phyloP scores from a whole-genome alignment of 2,113 vertebrate genomes.

The Sialia sialis region DNA sequence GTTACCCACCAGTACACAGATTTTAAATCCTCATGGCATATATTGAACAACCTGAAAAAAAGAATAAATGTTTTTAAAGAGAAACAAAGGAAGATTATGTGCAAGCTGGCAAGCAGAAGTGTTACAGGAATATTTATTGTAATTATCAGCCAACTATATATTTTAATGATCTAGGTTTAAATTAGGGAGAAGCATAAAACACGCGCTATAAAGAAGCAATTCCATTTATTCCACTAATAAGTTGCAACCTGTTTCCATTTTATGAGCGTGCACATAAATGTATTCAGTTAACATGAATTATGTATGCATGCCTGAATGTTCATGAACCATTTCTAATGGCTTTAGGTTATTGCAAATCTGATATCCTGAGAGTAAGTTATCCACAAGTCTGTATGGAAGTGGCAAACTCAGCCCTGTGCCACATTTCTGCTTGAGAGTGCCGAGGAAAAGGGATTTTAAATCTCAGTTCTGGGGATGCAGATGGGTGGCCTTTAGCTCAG shows the following conservation, averaged over 20 bases:
- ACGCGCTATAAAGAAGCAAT: neutral
- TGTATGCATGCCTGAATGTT: neutral
- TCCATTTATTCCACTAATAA: slow-evolving; percentile 32
- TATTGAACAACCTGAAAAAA: neutral
- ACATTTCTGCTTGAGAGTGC: neutral
- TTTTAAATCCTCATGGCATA: neutral
- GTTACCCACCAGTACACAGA: neutral
- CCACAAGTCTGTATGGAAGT: neutral
- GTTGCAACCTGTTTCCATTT: slow-evolving; percentile 23
- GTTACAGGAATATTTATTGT: neutral
- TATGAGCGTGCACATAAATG: neutral
- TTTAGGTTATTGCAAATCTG: slow-evolving; percentile 18
- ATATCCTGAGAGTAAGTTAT: neutral
- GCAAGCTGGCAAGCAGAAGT: neutral
- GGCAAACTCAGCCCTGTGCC: neutral
- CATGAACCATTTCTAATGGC: slow-evolving; percentile 9
- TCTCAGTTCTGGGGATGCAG: neutral
- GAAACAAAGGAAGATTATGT: neutral
- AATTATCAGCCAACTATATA: neutral
- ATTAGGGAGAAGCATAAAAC: neutral
- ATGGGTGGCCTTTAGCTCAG: neutral
- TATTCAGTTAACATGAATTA: slow-evolving; percentile 28
- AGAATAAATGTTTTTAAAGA: neutral
- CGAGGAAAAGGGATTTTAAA: neutral
- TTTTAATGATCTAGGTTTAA: slow-evolving; percentile 21